Base-by-base conservation (phyloP, 2,113 vertebrate genomes). In the Nesoenas mayeri region DNA sequence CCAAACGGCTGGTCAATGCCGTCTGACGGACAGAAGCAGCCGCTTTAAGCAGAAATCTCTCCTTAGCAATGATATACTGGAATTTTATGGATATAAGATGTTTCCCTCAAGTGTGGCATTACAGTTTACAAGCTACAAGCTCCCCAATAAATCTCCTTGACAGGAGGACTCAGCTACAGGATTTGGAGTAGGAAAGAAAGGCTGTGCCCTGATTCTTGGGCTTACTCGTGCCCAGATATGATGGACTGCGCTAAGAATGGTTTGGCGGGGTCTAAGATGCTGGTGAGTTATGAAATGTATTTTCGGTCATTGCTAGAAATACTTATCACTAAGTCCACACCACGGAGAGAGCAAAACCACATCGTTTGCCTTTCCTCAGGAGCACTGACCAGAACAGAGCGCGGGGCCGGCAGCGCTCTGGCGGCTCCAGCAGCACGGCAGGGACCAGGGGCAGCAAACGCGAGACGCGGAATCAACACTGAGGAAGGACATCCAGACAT, bases 1-100 rank as follows among this genome's bases (percentile, higher is more conserved):
- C 7, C 32, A 3, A 12, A 17, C 25, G 36, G 28, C 2, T 34
- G 54, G 13, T 1, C 56, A 8, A 2, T 0, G 3, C 1, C 2
- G 11, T 0, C 1, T 0, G 60, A 21, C 0, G 40, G 40, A 2
- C 12, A 38, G 84, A 26, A 34, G 50, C 2, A 34, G 72, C 6
- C 38, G 25, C 13, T 44, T 28, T 7, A 4, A 15, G 24, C n/a
- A 71, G 51, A 11, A 32, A 17, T 11, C 12, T 21, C 64, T 26
- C 65, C 20, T 10, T 28, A 34, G 3, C 12, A 29, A 29, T 20
- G 20, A 57, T 8, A 9, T 0, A 5, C 48, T 9, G 42, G 14
- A 36, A 28, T 42, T n/a, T 42, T 13, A 24, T 4, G n/a, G 78
- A 15, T 9, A 4, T 1, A n/a, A 44, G 51, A 32, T 3, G 17